Evolutionary conservation across 2,113 vertebrate genomes (phyloP), one percentile per base, ranked within the genome.

Genomic region (Galbula dea): DNA sequence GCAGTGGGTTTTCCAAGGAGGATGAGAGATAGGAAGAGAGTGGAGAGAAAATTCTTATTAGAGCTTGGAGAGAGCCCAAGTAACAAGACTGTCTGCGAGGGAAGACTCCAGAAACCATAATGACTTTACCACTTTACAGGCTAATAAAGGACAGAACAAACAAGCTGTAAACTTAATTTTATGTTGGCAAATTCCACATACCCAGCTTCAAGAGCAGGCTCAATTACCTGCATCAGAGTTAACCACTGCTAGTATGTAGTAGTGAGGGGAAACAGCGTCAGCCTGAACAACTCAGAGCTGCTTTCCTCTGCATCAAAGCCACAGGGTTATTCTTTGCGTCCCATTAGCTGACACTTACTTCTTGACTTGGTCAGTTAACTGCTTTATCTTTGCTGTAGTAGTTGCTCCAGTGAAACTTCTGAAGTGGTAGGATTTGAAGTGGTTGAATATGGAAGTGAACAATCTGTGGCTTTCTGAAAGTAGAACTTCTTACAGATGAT

Each of bases 1-100:
- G 67, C 91, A 83, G 67, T 92, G 75, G 74, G 48, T 89, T 94
- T 95, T 94, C 78, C 71, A 83, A 89, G 76, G 55, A 88, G 68
- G 72, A 34, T 78, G 75, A 94, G 85, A 94, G 96, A 55, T 45
- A 61, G 62, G 68, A 77, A 59, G 77, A 61, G 32, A 71, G 75
- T 5, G 16, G 37, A 82, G 69, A 86, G 79, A 49, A 54, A 46
- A 17, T 74, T 91, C 67, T 88, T 71, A 49, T 3, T 51, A 30
- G 20, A 71, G 37, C 49, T 83, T 92, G 79, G 87, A 86, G 36
- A 71, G 52, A 71, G 32, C 66, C 65, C 87, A 91, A 83, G 48
- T 68, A 78, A 72, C 51, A 88, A 71, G 59, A 58, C 59, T 87
- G 49, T 71, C 83, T 89, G 81, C 67, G 88, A 22, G 91, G 65